Evolutionary conservation across 2,888 invertebrate species (phyloP), one percentile per base, ranked within the genome.

Genomic region (Coenonympha arcania): DNA sequence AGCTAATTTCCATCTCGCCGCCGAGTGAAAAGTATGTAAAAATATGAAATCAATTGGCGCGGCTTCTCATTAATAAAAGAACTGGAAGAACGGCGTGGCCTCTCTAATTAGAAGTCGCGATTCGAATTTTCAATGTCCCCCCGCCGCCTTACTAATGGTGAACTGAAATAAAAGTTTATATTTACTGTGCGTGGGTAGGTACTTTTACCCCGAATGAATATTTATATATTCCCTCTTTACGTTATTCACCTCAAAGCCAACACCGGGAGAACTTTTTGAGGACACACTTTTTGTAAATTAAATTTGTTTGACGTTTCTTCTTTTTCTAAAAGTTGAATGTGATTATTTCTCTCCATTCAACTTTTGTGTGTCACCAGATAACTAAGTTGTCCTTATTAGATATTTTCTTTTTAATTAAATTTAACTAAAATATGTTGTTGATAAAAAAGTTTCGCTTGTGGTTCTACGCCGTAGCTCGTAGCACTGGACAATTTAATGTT

Each of bases 131-230:
- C 79, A 83, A 83, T 83, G 78, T 73, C 73, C 68, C 71, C 62
- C 66, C 62, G 64, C 63, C 68, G 67, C 61, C 67, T 66, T 65
- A 66, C 73, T 78, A 77, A 80, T 76, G 76, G 79, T 64, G 68
- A 69, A 73, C 73, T 75, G 73, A 76, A 83, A 83, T 81, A 83
- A 83, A 84, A 85, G 81, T 84, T 84, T 82, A 76, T 84, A 81
- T 82, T 84, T 83, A 79, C 77, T 73, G 80, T 80, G 79, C 80
- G 79, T 81, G 71, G 72, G 67, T 69, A 70, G 71, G n/a, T n/a
- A n/a, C 71, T 68, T 69, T 69, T 69, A 68, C 70, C 64, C 61
- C 60, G 64, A 76, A 84, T 85, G 79, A 84, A 83, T 84, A 83
- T 84, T 85, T 83, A 85, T 85, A 79, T 71, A 71, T 71, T 73